Conservation (phyloP, 1,140 invertebrate genomes). For the Luehdorfia chinensis region DNA sequence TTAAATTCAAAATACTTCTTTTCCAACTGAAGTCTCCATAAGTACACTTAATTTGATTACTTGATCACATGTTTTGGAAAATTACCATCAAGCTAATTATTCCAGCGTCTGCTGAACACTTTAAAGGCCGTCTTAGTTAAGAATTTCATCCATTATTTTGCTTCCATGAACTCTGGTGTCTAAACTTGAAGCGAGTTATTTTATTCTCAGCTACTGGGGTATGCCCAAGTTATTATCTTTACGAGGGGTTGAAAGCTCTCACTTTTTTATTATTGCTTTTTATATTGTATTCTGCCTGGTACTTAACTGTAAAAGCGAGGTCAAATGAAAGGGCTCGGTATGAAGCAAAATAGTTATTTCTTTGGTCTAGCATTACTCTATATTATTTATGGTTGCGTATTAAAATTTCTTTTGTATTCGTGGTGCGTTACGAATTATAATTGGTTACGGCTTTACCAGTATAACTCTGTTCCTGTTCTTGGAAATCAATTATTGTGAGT, state of each 20-base stretch:
- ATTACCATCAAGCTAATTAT: no score
- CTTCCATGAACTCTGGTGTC: conserved; percentile 29
- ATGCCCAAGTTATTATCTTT: conserved; percentile 57
- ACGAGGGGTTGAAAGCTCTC: conserved; percentile 64
- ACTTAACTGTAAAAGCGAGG: conserved; percentile 46
- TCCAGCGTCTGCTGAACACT: no score
- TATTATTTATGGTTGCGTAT: conserved; percentile 38
- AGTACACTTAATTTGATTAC: no score
- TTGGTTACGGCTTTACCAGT: conserved; percentile 6
- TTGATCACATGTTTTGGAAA: no score
- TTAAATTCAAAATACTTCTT: no score
- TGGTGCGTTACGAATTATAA: conserved; percentile 21
- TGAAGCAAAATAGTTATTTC: conserved; percentile 43
- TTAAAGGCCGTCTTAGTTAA: conserved; percentile 6
- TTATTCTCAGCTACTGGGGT: conserved; percentile 42
- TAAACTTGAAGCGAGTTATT: conserved; percentile 36
- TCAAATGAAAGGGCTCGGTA: conserved; percentile 34
- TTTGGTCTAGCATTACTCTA: conserved; percentile 32
- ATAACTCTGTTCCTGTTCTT: conserved; percentile 1
- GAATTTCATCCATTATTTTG: conserved; percentile 24
- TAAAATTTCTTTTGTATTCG: conserved; percentile 34
- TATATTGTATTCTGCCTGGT: conserved; percentile 44
- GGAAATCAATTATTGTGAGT: conserved; percentile 17
- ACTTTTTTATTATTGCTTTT: conserved; percentile 63
- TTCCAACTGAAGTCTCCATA: no score